Evolutionary conservation across 2,888 invertebrate species (phyloP).

Genomic region (Chymomyza procnemis): DNA sequence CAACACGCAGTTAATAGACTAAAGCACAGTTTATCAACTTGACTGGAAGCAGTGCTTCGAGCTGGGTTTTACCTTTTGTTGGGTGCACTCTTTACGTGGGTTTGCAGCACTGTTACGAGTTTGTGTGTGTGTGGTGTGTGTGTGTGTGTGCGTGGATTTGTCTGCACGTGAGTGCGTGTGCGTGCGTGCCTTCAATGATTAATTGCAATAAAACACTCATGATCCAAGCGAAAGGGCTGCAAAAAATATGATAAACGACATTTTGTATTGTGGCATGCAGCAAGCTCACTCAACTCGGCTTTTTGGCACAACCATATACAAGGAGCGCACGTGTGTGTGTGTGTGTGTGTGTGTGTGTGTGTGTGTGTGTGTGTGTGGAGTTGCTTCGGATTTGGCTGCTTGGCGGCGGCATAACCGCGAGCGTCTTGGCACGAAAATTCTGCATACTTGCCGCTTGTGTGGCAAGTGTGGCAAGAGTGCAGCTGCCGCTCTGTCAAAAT

Average conservation of each 20-base stretch:
- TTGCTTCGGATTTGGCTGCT: constrained; percentile 13
- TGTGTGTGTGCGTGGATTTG: constrained; percentile 39
- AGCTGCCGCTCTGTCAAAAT: constrained; percentile 26
- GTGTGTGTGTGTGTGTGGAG: constrained; percentile 4
- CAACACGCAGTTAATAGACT: constrained; percentile 63
- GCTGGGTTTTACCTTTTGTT: constrained; percentile 2
- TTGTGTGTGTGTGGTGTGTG: constrained; percentile 56
- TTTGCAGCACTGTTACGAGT: constrained; percentile 43
- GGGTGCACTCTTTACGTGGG: constrained; percentile 3
- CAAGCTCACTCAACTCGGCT: constrained; percentile 31
- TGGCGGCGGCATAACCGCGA: constrained; percentile 59
- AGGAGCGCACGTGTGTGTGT: neutral
- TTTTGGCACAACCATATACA: constrained; percentile 43
- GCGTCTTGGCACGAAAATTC: constrained; percentile 36
- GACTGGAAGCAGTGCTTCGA: constrained; percentile 28
- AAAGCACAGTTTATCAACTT: constrained; percentile 70
- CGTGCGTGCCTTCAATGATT: constrained; percentile 71
- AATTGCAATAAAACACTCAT: constrained; percentile 77
- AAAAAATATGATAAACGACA: constrained; percentile 74
- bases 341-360: neutral
- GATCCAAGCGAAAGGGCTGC: constrained; percentile 48
- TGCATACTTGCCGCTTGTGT: constrained; percentile 7
- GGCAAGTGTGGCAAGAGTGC: neutral
- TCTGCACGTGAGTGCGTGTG: constrained; percentile 35
- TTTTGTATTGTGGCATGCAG: constrained; percentile 47